Evolutionary conservation across 1,140 invertebrate species (phyloP), one percentile per base, ranked within the genome.

Genomic region (Mactra quadrangularis): DNA sequence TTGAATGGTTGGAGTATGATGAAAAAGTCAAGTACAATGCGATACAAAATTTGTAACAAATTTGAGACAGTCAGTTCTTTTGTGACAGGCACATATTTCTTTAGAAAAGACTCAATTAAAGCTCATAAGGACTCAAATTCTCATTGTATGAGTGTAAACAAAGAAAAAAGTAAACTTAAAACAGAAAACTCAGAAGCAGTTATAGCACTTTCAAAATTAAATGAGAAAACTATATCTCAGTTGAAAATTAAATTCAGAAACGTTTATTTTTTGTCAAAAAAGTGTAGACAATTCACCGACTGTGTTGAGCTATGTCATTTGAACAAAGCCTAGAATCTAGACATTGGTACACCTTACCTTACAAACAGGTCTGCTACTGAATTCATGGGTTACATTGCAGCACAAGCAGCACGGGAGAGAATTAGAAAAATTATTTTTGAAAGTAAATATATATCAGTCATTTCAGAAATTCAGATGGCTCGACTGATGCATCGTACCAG

Each of bases 381-480:
- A 59, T 75, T 83, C 33, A 17, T 31, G 2, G 25, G 22, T 11
- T 83, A 1, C 17, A 75, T 83, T 45, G 75, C 76, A 6, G n/a
- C n/a, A n/a, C 47, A 84, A 66, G 68, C 83, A 17, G 76, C 29
- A 25, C 0, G 75, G 15, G 33, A 31, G 0, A 64, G 25, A 55
- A 62, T 79, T 3, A 64, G 60, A n/a, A 57, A 81, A 25, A 35
- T 3, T n/a, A 1, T 85, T 9, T 9, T 19, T 0, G 22, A 57
- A 0, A 3, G 35, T 1, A 75, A 75, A 38, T 85, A 81, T 79
- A 25, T 84, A 3, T 64, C 75, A 25, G 55, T 60, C 1, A 72
- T 84, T 22, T 72, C 66, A n/a, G n/a, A n/a, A n/a, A n/a, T n/a
- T n/a, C n/a, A 0, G 82, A 85, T 75, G 76, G 83, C 0, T 31